These are phyloP conservation scores for Hoplias malabaricus DNA, from an alignment of 2,113 vertebrate genomes.

Conservation along the genomic window DNA sequence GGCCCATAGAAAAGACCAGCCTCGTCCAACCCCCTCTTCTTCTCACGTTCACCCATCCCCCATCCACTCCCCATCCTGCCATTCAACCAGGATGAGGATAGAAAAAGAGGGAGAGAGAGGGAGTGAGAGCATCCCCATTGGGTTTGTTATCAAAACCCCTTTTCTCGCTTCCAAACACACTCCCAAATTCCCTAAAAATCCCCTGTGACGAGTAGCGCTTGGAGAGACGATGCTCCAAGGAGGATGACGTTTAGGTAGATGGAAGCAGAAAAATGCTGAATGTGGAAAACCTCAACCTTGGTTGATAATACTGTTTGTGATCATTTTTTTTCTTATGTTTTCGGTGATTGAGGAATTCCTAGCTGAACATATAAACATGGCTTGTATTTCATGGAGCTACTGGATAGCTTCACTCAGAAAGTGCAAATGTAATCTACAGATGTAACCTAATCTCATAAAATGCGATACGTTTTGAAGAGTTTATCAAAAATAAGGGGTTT, in stretches of 20 bases:
- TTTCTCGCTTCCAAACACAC: conserved; percentile 20
- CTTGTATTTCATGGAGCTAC: no score
- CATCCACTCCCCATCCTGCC: conserved; percentile 16
- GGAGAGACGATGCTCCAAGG: not conserved
- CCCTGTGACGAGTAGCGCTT: conserved; percentile 13
- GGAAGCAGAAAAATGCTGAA: not conserved
- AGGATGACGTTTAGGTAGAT: not conserved
- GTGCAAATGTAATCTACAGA: no score
- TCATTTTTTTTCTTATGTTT: not conserved
- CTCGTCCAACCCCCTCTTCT: conserved; percentile 35
- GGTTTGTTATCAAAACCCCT: conserved; percentile 34
- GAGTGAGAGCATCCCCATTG: conserved; percentile 33
- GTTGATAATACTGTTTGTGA: not conserved
- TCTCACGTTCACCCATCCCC: conserved; percentile 19
- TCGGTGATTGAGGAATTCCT: no score
- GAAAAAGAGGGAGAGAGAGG: conserved; percentile 12
- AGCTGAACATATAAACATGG: no score
- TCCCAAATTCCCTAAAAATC: conserved; percentile 24
- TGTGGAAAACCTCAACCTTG: not conserved
- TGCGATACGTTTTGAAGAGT: no score
- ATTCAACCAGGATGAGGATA: conserved; percentile 37
- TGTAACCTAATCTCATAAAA: no score
- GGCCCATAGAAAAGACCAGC: conserved; percentile 47
- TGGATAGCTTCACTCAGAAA: no score
- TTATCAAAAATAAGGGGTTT: no score